phyloP scores from a whole-genome alignment of 2,888 invertebrate species.

The Palloptera scutellata region DNA sequence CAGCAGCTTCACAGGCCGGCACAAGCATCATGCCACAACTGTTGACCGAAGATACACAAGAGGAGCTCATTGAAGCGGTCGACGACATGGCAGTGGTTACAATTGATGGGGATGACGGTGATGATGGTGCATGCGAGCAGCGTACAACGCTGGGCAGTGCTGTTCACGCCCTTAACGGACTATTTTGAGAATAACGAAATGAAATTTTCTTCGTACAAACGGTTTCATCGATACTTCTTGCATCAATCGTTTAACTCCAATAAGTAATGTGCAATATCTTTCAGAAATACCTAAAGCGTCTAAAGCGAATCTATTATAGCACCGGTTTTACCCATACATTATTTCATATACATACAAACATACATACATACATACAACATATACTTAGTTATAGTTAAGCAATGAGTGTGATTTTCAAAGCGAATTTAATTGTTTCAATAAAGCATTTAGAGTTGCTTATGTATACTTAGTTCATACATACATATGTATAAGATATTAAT shows the following conservation, averaged over 20 bases:
- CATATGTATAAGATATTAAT: slow-evolving; percentile 3
- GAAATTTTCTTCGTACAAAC: too few relatives aligned
- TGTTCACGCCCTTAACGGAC: slow-evolving; percentile 53
- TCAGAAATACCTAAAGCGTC: not conserved
- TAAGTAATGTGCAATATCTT: slow-evolving; percentile 14
- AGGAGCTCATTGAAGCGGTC: slow-evolving; percentile 17
- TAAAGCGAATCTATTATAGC: not conserved
- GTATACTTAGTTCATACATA: too few relatives aligned
- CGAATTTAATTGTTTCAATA: slow-evolving; percentile 41
- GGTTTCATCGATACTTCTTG: not conserved
- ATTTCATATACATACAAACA: not conserved
- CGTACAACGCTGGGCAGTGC: slow-evolving; percentile 54
- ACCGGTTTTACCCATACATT: not conserved
- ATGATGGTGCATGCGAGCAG: slow-evolving; percentile 11
- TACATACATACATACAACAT: not conserved
- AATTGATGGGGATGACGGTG: slow-evolving; percentile 13
- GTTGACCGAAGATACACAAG: slow-evolving; percentile 7
- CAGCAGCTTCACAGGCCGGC: slow-evolving; percentile 36
- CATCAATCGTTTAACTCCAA: slow-evolving; percentile 16
- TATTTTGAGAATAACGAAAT: slow-evolving; percentile 35
- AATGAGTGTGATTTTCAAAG: slow-evolving; percentile 43
- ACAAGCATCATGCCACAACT: slow-evolving; percentile 22
- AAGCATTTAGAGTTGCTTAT: slow-evolving; percentile 32
- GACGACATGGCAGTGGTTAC: slow-evolving; percentile 9
- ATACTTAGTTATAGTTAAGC: slow-evolving; percentile 26